Base-by-base conservation (phyloP, 2,888 invertebrate genomes). In the Thecophora atra region DNA sequence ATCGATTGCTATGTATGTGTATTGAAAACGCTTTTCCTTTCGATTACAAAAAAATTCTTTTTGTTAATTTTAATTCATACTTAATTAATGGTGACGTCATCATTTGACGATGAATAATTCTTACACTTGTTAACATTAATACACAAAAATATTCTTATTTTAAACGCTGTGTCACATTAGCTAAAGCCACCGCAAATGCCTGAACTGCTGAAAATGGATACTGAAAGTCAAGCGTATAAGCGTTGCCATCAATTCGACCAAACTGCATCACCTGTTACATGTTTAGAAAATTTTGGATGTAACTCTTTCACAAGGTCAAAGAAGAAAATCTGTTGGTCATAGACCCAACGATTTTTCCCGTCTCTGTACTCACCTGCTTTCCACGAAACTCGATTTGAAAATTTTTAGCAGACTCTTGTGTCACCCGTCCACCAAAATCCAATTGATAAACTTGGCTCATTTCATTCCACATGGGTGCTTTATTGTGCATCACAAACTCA, bases 351-450 rank as follows among this genome's bases (percentile, higher is more conserved):
- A 37, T 6, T 6, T 6, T 60, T 8, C 3, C 19, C 26, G 7
- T 60, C 51, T 60, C n/a, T 30, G 15, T 7, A 76, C 81, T 81
- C 80, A 97, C 98, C 92, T 98, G 98, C 88, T 96, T 96, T 76
- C 96, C 97, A 79, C 95, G 91, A 85, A 96, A 97, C 87, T 98
- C 98, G 72, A 99, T 98, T 88, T 99, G 99, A 87, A 99, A 99
- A 88, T 99, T 99, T 88, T 99, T 99, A 19, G 99, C 99, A 58
- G 98, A 98, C 87, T 99, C 99, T 87, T 99, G 99, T 4, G 99
- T 99, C 73, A 99, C 99, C 77, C 99, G 89, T 15, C 99, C 99
- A 5, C 99, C 99, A 88, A 99, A 99, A 88, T 99, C 99, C 60
- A 99, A 89, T 85, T 99, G 99, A 88, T 99, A 99, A 17, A 99